Evolutionary conservation across 2,113 vertebrate genomes (phyloP).

Genomic region (Brevimyrus niger): DNA sequence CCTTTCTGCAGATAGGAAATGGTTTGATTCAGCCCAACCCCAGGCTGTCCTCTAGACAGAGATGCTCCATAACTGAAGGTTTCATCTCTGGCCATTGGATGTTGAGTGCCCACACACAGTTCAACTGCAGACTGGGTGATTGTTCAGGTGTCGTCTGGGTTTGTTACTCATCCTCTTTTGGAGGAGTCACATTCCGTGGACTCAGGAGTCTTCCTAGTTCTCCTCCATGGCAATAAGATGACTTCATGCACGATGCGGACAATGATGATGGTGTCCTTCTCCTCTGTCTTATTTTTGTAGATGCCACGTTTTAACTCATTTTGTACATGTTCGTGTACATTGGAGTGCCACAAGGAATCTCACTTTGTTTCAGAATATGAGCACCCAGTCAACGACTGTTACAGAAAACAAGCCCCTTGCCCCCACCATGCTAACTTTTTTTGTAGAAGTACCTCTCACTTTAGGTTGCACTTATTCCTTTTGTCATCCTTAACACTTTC

Average conservation of each 20-base stretch:
- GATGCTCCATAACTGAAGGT: neutral
- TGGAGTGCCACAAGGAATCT: neutral
- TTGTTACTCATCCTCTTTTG: neutral
- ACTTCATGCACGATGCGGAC: neutral
- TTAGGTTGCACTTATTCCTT: neutral
- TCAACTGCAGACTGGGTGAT: neutral
- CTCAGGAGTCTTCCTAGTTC: neutral
- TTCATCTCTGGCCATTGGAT: neutral
- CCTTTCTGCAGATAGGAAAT: neutral
- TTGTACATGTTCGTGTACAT: neutral
- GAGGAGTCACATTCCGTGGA: neutral
- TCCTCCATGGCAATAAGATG: neutral
- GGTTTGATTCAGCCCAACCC: neutral
- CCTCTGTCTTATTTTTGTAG: neutral
- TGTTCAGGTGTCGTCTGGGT: neutral
- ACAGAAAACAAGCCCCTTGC: neutral
- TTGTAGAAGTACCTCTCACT: neutral
- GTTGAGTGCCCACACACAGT: neutral
- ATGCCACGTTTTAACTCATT: neutral
- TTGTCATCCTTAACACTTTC: neutral
- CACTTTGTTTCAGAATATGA: neutral
- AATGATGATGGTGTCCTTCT: neutral
- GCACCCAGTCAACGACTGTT: neutral
- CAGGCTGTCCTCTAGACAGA: neutral
- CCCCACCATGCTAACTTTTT: neutral